Percentiles rank a stretch among this genome's conserved stretches.
phyloP scores from a whole-genome alignment of 1,140 invertebrate species.

The Euura lappo region DNA sequence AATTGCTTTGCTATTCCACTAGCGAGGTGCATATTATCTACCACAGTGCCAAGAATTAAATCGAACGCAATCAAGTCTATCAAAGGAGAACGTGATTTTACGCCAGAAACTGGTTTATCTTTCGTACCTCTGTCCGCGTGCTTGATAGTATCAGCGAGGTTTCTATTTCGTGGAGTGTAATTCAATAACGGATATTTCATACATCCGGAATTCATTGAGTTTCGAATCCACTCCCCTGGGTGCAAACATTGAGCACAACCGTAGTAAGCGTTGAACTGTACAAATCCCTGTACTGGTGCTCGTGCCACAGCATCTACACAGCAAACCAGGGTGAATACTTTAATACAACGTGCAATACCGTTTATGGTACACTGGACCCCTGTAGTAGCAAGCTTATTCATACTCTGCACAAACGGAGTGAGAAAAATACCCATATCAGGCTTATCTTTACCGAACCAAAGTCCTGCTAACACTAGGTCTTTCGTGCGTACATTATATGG shows the following conservation, averaged over 20 bases:
- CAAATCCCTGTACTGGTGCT: conserved; percentile 23
- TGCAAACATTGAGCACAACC: conserved; percentile 25
- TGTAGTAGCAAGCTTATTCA: conserved; percentile 22
- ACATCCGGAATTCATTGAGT: conserved; percentile 18
- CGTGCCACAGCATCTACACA: no score
- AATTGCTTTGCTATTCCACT: conserved; percentile 24
- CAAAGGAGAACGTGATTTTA: no score
- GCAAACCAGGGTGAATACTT: conserved; percentile 16
- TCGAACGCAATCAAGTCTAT: conserved; percentile 14
- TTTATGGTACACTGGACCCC: conserved; percentile 24
- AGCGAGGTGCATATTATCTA: conserved; percentile 22
- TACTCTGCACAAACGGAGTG: conserved; percentile 25
- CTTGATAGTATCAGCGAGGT: no score
- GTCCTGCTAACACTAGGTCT: conserved; percentile 22
- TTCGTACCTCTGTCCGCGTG: no score
- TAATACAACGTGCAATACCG: conserved; percentile 14
- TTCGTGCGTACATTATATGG: conserved; percentile 18
- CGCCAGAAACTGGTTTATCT: no score
- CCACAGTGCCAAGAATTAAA: conserved; percentile 23
- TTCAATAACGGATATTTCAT: no score
- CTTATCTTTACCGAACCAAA: conserved; percentile 28
- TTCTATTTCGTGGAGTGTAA: no score
- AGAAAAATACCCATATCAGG: conserved; percentile 29
- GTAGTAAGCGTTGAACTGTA: conserved; percentile 23
- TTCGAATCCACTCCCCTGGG: conserved; percentile 19